Evolutionary conservation across 2,888 invertebrate genomes (phyloP).

Genomic region (Chrysolina oricalcia): DNA sequence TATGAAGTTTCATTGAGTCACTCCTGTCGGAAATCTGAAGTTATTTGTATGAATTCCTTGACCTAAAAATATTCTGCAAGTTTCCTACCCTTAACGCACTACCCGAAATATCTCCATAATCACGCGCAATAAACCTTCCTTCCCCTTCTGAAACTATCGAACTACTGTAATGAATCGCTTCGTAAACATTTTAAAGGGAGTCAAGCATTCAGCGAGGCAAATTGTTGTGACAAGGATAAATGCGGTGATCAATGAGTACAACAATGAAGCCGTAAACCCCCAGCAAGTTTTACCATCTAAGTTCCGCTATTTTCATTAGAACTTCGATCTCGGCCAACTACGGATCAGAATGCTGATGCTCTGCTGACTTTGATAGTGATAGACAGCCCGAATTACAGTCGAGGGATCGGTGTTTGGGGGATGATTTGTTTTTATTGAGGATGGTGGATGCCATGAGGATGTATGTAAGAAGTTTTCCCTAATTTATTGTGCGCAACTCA

Average conservation of each 20-base stretch:
- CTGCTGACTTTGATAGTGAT: conserved; percentile 45
- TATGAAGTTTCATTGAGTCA: no score
- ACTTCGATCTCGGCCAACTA: conserved; percentile 42
- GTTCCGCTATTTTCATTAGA: conserved; percentile 56
- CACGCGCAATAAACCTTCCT: neutral
- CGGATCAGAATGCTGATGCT: conserved; percentile 46
- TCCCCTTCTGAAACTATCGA: conserved; percentile 28
- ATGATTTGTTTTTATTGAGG: conserved; percentile 11
- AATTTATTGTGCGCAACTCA: no score
- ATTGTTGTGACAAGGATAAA: conserved; percentile 55
- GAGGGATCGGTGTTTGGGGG: neutral
- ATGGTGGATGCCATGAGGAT: neutral
- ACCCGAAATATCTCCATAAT: neutral
- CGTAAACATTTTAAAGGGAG: conserved; percentile 50
- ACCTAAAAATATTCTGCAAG: no score
- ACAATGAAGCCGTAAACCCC: conserved; percentile 51
- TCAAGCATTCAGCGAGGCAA: conserved; percentile 47
- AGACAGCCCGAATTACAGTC: conserved; percentile 33
- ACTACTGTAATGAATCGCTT: conserved; percentile 47
- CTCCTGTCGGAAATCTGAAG: no score
- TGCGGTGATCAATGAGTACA: conserved; percentile 52
- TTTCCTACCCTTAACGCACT: no score
- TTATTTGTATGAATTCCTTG: no score
- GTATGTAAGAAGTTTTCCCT: neutral
- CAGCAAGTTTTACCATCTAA: conserved; percentile 53